These are phyloP conservation scores for Gasterosteus aculeatus DNA, from an alignment of 2,113 vertebrate genomes.

Conservation along the genomic window DNA sequence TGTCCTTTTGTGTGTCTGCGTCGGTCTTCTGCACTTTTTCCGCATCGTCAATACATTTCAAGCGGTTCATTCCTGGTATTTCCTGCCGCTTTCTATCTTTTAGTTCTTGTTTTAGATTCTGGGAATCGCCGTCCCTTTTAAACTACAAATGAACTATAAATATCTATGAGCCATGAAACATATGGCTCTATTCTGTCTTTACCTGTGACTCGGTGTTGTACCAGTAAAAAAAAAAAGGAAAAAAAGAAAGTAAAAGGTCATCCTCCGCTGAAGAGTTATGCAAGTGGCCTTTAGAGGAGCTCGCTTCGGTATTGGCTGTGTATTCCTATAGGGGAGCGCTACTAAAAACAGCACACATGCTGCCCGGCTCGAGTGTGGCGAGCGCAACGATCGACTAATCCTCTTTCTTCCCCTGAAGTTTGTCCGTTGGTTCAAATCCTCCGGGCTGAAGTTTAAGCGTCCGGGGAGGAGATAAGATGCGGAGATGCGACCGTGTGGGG, in stretches of 20 bases:
- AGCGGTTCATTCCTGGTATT: too few species aligned
- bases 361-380: constrained; percentile 43
- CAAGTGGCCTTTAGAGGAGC: constrained; percentile 75
- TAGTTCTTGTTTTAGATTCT: too few species aligned
- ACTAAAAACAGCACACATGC: constrained; percentile 30
- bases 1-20: neutral
- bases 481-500: constrained; percentile 48
- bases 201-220: constrained; percentile 47
- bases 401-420: constrained; percentile 63
- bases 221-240: constrained; percentile 26
- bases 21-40: neutral
- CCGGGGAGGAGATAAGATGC: constrained; percentile 63
- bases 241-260: constrained; percentile 69
- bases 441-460: constrained; percentile 68
- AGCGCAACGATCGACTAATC: constrained; percentile 69
- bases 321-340: constrained; percentile 44
- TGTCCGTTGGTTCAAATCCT: constrained; percentile 72
- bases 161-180: constrained; percentile 48
- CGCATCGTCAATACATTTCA: too few species aligned
- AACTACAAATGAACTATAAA: neutral
- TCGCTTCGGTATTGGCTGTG: constrained; percentile 66
- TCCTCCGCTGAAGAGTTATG: constrained; percentile 69
- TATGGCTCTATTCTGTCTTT: constrained; percentile 48
- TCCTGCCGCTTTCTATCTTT: too few species aligned
- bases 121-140: too few species aligned